These are phyloP conservation scores for Hypsibius dujardini DNA, from an alignment of 1,140 invertebrate genomes.

Conservation along the genomic window DNA sequence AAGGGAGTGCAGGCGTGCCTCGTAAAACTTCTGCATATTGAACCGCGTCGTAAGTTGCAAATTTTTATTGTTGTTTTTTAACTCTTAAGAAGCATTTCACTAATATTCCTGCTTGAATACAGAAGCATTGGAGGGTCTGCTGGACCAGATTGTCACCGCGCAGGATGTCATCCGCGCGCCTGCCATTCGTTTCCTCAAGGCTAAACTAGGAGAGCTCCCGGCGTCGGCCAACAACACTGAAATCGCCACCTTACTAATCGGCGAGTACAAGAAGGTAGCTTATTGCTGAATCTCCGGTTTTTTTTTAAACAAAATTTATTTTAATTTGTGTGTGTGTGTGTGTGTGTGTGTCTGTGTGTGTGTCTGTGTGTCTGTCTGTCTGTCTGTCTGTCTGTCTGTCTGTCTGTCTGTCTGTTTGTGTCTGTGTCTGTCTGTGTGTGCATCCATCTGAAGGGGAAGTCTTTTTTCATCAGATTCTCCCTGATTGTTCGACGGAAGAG, in stretches of 20 bases:
- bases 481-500: neutral
- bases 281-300: too few species aligned
- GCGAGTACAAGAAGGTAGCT: slow-evolving; percentile 14
- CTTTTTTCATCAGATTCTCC: neutral
- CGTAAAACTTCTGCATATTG: neutral
- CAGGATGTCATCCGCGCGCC: neutral
- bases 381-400: neutral
- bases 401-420: too few species aligned
- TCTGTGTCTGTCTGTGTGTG: neutral
- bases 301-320: too few species aligned
- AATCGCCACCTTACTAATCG: neutral
- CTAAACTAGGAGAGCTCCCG: neutral
- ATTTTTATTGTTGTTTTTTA: neutral
- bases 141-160: neutral
- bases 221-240: slow-evolving; percentile 3
- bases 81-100: neutral
- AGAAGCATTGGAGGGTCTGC: slow-evolving; percentile 8
- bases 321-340: too few species aligned
- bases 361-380: too few species aligned
- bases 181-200: neutral
- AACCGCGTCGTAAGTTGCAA: neutral
- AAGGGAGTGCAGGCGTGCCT: neutral
- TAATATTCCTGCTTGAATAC: neutral
- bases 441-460: neutral
- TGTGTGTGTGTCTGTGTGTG: too few species aligned